Conservation (phyloP, 2,888 invertebrate genomes). For the Phasia obesa region DNA sequence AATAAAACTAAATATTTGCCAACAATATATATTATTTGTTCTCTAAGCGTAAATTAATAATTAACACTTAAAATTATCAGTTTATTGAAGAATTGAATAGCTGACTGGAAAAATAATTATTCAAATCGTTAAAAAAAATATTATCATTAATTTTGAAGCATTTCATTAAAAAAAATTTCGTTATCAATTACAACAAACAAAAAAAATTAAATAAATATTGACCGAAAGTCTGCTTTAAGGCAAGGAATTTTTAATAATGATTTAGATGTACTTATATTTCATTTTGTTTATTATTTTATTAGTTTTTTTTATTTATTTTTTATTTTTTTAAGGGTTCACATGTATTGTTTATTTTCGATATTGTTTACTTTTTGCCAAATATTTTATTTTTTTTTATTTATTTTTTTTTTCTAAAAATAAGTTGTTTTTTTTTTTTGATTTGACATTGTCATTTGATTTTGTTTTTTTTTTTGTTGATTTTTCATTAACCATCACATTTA, state of each 20-base stretch:
- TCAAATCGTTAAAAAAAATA: too few relatives aligned
- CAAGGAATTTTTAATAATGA: not conserved
- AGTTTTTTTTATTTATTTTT: not conserved
- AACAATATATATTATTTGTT: slow-evolving; percentile 20
- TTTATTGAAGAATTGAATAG: not conserved
- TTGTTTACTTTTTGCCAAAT: slow-evolving; percentile 41
- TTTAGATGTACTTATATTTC: too few relatives aligned
- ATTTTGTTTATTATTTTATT: too few relatives aligned
- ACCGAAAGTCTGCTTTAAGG: slow-evolving; percentile 14
- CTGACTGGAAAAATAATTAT: not conserved
- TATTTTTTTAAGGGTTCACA: slow-evolving; percentile 4
- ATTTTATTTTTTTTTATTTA: not conserved
- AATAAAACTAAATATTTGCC: slow-evolving; percentile 27
- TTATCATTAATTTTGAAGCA: too few relatives aligned
- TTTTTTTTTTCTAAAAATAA: slow-evolving; percentile 44
- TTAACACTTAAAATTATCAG: slow-evolving; percentile 40
- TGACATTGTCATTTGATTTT: slow-evolving; percentile 54
- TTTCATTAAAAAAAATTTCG: slow-evolving; percentile 8
- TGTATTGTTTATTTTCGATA: slow-evolving; percentile 15
- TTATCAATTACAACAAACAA: not conserved
- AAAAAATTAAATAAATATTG: slow-evolving; percentile 22
- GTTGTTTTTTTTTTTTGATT: slow-evolving; percentile 59
- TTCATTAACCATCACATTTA: slow-evolving; percentile 48
- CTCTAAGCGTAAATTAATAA: slow-evolving; percentile 43
- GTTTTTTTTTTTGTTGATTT: slow-evolving; percentile 7